These are phyloP conservation scores for Zaprionus vittiger DNA, from an alignment of 1,140 invertebrate genomes.

Conservation along the genomic window DNA sequence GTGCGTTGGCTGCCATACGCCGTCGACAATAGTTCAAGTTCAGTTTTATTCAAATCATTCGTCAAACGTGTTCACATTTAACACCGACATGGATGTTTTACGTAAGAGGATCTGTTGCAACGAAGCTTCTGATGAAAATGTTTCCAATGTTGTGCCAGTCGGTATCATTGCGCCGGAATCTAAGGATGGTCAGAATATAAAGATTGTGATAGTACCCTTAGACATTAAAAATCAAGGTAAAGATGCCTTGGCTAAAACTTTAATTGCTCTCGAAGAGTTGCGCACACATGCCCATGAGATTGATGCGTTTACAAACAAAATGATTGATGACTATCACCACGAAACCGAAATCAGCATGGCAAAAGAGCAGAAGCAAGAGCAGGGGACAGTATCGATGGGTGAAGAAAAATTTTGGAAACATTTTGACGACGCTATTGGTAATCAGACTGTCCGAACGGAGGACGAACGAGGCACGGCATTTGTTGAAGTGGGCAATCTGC, in stretches of 20 bases:
- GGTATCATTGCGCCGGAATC: slow-evolving; percentile 59
- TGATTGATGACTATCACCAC: slow-evolving; percentile 53
- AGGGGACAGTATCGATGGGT: neutral
- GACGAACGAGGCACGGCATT: neutral
- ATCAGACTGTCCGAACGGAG: neutral
- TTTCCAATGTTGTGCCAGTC: slow-evolving; percentile 47
- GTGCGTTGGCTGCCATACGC: neutral
- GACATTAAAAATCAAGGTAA: slow-evolving; percentile 57
- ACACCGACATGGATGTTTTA: slow-evolving; percentile 45
- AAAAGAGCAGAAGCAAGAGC: neutral
- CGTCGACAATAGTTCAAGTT: slow-evolving; percentile 24
- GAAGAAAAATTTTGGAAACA: neutral
- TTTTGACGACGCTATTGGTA: neutral
- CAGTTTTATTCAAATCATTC: slow-evolving; percentile 43
- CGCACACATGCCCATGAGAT: slow-evolving; percentile 61
- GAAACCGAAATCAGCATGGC: slow-evolving; percentile 9
- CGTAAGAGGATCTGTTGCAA: slow-evolving; percentile 62
- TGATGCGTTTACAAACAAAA: slow-evolving; percentile 55
- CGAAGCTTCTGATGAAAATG: slow-evolving; percentile 11
- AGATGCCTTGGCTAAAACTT: slow-evolving; percentile 44
- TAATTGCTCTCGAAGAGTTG: slow-evolving; percentile 60
- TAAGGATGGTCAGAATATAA: slow-evolving; percentile 49
- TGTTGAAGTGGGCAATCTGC: neutral
- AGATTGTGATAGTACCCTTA: slow-evolving; percentile 74
- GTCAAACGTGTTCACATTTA: slow-evolving; percentile 44